Evolutionary conservation across 2,797 vertebrate species (phyloP), one percentile per base, ranked within the genome.

Genomic region (Acipenser oxyrinchus): DNA sequence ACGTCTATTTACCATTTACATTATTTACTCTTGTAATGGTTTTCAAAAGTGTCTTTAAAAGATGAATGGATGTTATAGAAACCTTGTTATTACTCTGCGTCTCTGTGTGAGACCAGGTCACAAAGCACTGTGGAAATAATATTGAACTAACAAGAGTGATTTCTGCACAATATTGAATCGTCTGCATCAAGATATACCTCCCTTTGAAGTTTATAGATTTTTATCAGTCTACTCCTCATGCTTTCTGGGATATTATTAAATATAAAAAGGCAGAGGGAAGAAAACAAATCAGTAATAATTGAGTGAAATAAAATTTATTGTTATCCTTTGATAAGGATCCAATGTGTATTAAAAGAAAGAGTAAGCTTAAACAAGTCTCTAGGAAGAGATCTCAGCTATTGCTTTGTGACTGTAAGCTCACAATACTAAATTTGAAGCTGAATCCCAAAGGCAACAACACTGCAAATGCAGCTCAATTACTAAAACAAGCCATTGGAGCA

Each of bases 141-240:
- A 86, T 85, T 86, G 65, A 64, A 72, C 82, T 85, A 86, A 64
- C 66, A 72, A 83, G 85, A 85, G 83, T 81, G 74, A 80, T 72
- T 18, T 18, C 77, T 79, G 82, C 76, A 84, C 80, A 74, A 84
- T 85, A 88, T 86, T 86, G 87, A 89, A 90, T 89, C 87, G 83
- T 86, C 84, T 84, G 86, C 85, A 87, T 90, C 85, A 86, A 87
- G 83, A 88, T 82, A 81, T 82, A 83, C 83, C 85, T 86, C 87
- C 87, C 71, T 81, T 86, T 76, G 86, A 86, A 84, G 83, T 78
- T 72, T 87, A 91, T 90, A 85, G 87, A 90, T 90, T 90, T 88
- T 85, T 82, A 82, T 86, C 82, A 80, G 79, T 37, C 37, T 37
- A 37, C 37, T 37, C 37, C 37, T 79, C 81, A 79, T 80, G 80